Evolutionary conservation across 2,888 invertebrate species (phyloP).

Genomic region (Drosophila subquinaria): DNA sequence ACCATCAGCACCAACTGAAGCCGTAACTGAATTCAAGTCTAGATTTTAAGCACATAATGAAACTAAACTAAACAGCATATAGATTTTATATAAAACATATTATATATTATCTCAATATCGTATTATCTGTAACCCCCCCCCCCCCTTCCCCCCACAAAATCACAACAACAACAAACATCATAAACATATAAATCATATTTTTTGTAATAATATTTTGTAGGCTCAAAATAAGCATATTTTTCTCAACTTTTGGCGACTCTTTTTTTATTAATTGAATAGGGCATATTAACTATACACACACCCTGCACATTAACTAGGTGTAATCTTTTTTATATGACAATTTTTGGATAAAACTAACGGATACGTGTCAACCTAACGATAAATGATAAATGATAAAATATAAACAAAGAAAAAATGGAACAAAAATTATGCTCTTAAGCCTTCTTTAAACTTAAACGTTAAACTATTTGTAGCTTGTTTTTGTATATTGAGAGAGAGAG

Average conservation of each 20-base stretch:
- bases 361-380: constrained; percentile 71
- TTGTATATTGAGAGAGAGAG: constrained; percentile 53
- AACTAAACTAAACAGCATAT: constrained; percentile 19
- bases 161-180: constrained; percentile 2
- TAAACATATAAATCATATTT: constrained; percentile 50
- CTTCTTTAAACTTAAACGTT: constrained; percentile 78
- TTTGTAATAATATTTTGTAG: constrained; percentile 56
- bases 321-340: constrained; percentile 70
- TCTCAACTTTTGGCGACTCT: constrained; percentile 33
- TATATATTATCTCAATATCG: constrained; percentile 26
- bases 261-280: constrained; percentile 26
- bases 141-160: neutral
- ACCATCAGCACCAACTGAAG: constrained; percentile 42
- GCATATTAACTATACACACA: constrained; percentile 3
- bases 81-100: constrained; percentile 18
- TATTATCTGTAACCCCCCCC: neutral
- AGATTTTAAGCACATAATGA: constrained; percentile 24
- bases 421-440: constrained; percentile 55
- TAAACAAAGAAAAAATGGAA: constrained; percentile 4
- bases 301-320: constrained; percentile 47
- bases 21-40: constrained; percentile 42
- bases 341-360: constrained; percentile 67
- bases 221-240: constrained; percentile 43
- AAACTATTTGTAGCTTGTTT: constrained; percentile 77
- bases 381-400: constrained; percentile 61